Conservation (phyloP, 2,797 vertebrate genomes). For the Vireo griseus region DNA sequence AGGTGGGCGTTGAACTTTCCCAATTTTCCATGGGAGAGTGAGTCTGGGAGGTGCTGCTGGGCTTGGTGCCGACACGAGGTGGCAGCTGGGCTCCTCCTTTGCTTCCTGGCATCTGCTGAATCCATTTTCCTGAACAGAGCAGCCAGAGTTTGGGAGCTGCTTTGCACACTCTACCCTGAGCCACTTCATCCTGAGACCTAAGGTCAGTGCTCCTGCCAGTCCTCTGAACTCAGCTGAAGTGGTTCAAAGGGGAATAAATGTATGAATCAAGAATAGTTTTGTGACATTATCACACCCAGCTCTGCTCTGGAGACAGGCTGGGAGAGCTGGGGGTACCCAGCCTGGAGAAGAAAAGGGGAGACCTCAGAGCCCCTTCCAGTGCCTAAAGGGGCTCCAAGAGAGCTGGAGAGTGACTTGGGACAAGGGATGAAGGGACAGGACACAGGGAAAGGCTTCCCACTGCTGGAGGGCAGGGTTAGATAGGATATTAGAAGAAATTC, state of each 20-base stretch:
- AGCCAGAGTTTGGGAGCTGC: neutral
- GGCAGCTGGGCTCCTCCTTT: neutral
- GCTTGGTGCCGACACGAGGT: neutral
- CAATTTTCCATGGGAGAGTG: accelerated
- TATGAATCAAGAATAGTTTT: neutral
- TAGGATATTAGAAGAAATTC: neutral
- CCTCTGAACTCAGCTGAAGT: neutral
- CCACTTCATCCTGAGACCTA: neutral
- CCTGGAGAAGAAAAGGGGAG: neutral
- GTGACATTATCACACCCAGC: neutral
- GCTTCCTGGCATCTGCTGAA: accelerated
- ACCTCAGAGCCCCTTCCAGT: neutral
- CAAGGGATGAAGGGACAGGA: neutral
- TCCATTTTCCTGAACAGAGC: neutral
- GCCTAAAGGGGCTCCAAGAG: neutral
- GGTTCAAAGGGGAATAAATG: neutral
- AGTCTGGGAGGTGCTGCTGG: neutral
- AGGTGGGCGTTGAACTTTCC: accelerated
- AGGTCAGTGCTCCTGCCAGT: neutral
- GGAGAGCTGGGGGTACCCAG: neutral
- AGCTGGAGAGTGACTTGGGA: neutral
- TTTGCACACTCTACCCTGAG: neutral
- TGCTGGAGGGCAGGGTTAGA: accelerated
- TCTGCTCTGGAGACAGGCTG: neutral
- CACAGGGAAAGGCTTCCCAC: neutral